phyloP scores from a whole-genome alignment of 2,113 vertebrate species.

The Nycticryphes semicollaris region DNA sequence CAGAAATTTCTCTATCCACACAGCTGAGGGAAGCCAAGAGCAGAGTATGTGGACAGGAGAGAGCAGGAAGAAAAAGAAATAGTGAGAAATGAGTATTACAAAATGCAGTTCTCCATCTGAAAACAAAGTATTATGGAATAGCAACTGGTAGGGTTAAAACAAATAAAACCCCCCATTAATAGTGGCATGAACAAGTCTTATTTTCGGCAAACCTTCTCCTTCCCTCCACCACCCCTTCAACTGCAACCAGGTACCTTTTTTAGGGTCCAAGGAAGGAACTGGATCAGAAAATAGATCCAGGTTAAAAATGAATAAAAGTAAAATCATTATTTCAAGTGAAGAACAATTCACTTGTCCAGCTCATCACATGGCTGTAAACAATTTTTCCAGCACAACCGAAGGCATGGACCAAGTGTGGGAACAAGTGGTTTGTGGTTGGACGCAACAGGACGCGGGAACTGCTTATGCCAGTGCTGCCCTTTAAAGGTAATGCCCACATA shows the following conservation, averaged over 20 bases:
- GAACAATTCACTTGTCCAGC: not conserved
- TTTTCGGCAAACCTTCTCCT: not conserved
- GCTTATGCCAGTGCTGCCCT: not conserved
- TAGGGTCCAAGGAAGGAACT: not conserved
- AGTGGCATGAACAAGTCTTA: not conserved
- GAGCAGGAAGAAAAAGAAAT: not conserved
- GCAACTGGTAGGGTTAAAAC: not conserved
- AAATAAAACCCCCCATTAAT: accelerated
- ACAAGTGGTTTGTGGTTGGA: not conserved
- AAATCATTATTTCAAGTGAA: not conserved
- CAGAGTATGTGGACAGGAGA: not conserved
- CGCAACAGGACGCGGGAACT: not conserved
- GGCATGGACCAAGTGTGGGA: not conserved
- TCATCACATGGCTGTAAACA: not conserved
- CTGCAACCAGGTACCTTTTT: not conserved
- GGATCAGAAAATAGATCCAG: not conserved
- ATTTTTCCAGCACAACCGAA: not conserved
- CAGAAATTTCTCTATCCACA: not conserved
- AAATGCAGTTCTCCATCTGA: not conserved
- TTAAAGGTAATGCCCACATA: not conserved
- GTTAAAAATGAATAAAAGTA: not conserved
- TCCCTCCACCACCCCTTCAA: not conserved
- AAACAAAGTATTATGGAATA: not conserved
- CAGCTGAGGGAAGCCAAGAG: not conserved
- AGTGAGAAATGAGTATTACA: not conserved